These are phyloP conservation scores for Melanogrammus aeglefinus DNA, from an alignment of 2,797 vertebrate genomes.

Conservation along the genomic window DNA sequence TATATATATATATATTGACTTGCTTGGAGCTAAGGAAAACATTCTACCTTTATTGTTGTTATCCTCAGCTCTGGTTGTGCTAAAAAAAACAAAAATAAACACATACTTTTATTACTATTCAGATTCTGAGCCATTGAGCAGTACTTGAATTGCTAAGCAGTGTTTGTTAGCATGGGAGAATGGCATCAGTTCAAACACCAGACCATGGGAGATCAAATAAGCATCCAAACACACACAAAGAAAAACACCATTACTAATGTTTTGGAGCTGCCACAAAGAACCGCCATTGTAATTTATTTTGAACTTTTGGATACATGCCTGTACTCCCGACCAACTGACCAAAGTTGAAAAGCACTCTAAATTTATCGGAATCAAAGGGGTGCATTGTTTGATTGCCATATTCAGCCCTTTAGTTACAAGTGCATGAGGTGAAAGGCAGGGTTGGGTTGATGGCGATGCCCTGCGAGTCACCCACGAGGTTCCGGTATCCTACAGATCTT, in stretches of 20 bases:
- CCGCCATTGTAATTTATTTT: neutral
- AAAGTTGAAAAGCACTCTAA: conserved; percentile 35
- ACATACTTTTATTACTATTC: neutral
- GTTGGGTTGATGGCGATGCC: conserved; percentile 40
- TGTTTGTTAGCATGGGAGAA: neutral
- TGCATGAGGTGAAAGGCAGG: conserved; percentile 66
- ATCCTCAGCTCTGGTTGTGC: conserved; percentile 68
- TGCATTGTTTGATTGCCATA: conserved; percentile 44
- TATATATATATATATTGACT: neutral
- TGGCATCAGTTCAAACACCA: neutral
- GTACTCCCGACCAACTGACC: conserved; percentile 16
- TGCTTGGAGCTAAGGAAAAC: neutral
- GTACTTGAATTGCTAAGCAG: neutral
- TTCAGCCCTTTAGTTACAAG: conserved; percentile 37
- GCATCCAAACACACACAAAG: conserved; percentile 5
- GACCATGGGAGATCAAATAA: neutral
- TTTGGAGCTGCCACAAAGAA: neutral
- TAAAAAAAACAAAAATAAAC: conserved; percentile 30
- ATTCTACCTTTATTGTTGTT: conserved; percentile 84
- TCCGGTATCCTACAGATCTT: conserved; percentile 64
- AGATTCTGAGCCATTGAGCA: neutral
- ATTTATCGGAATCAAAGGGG: conserved; percentile 45
- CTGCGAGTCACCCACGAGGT: conserved; percentile 45
- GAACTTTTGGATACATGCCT: conserved; percentile 9
- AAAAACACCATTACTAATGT: conserved; percentile 13